A percentile compares a stretch with the other conserved stretches of the same genome.
Evolutionary conservation across 2,113 vertebrate species (phyloP).

Genomic region (Accipiter virgatus): DNA sequence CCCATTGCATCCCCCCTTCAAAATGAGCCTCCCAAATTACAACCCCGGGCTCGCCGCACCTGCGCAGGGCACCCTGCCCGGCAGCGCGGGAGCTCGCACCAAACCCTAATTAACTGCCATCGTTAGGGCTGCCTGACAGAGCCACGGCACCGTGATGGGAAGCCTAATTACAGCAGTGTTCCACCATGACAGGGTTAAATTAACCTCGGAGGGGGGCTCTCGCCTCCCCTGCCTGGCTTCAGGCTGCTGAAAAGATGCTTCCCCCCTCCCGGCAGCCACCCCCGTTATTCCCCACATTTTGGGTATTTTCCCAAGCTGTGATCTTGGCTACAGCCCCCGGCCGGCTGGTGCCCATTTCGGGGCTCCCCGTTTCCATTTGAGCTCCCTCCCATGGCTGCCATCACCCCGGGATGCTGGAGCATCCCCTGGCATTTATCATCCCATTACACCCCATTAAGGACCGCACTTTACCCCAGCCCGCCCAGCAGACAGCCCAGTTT

Average conservation of each 20-base stretch:
- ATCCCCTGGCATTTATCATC: neutral
- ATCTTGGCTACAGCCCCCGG: fast-evolving
- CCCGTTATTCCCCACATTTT: fast-evolving
- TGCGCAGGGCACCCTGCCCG: neutral
- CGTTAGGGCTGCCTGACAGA: neutral
- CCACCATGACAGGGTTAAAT: neutral
- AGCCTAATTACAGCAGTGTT: neutral
- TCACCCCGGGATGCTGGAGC: fast-evolving
- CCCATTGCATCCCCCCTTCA: fast-evolving
- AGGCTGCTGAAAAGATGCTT: neutral
- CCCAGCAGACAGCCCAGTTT: neutral
- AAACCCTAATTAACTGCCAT: neutral
- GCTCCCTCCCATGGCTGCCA: fast-evolving
- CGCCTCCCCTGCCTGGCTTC: neutral
- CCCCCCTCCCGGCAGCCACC: neutral
- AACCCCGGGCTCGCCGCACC: neutral
- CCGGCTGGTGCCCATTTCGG: fast-evolving
- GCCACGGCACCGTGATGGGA: neutral
- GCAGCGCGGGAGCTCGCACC: neutral
- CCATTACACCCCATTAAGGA: neutral
- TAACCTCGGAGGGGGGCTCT: neutral
- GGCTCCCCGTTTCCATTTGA: fast-evolving
- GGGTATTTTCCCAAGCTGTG: neutral
- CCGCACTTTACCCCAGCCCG: neutral
- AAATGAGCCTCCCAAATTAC: neutral